phyloP scores from a whole-genome alignment of 2,888 invertebrate genomes.

The Beris morrisii region DNA sequence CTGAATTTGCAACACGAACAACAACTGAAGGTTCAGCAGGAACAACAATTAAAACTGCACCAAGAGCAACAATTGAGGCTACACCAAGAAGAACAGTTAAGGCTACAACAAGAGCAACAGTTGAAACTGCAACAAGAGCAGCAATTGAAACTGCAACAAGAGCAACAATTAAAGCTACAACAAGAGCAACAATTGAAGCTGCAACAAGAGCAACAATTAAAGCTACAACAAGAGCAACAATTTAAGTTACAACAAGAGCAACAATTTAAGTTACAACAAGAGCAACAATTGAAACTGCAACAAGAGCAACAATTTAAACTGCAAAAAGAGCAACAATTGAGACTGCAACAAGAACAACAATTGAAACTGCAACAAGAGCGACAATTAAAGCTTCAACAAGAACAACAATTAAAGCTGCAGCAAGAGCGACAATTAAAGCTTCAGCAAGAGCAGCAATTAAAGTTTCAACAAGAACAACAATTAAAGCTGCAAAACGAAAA shows the following conservation, averaged over 20 bases:
- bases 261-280: background rate
- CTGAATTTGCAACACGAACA: background rate
- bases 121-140: conserved; percentile 33
- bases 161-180: conserved; percentile 24
- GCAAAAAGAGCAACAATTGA: background rate
- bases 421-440: too few relatives aligned
- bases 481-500: conserved; percentile 27
- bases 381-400: background rate
- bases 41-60: too few relatives aligned
- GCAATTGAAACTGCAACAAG: conserved; percentile 24
- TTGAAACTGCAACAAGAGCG: background rate
- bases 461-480: too few relatives aligned
- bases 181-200: background rate
- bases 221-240: background rate
- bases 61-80: too few relatives aligned
- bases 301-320: background rate
- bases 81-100: background rate
- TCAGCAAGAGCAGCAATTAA: too few relatives aligned
- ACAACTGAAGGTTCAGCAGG: too few relatives aligned
- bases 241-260: background rate
- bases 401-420: too few relatives aligned
- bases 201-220: background rate
- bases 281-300: background rate
- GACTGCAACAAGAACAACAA: background rate
- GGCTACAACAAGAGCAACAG: background rate